Evolutionary conservation across 2,797 vertebrate genomes (phyloP).

Genomic region (Anolis apletophallus): DNA sequence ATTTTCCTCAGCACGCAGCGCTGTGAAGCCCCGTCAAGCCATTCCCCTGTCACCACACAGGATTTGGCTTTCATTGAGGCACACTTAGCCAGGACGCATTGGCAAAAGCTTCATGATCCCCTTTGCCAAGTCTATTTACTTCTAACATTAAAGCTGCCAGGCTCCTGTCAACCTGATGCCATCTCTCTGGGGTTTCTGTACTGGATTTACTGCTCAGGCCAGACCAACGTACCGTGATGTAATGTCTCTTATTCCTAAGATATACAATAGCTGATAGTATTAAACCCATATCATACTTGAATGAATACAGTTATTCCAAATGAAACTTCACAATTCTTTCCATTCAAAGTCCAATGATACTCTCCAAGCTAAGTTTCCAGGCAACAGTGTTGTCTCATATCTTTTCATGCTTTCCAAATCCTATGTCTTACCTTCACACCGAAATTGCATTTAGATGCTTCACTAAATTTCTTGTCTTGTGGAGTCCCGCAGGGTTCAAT

Average conservation of each 20-base stretch:
- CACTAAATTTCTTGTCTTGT: no score
- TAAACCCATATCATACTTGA: conserved; percentile 4
- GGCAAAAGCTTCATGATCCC: accelerated
- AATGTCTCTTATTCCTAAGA: neutral
- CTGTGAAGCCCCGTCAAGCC: neutral
- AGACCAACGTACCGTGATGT: neutral
- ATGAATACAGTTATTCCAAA: conserved; percentile 4
- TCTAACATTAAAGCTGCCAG: neutral
- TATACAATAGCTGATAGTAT: conserved; percentile 6
- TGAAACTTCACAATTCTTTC: conserved; percentile 1
- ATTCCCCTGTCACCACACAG: neutral
- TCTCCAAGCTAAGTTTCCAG: neutral
- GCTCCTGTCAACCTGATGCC: neutral
- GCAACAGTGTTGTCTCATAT: neutral
- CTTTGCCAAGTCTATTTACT: neutral
- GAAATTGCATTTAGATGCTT: neutral
- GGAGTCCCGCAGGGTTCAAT: no score
- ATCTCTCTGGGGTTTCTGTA: neutral
- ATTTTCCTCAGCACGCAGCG: conserved; percentile 5
- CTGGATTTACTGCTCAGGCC: neutral
- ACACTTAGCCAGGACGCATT: neutral
- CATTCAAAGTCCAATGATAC: neutral
- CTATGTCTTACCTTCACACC: neutral
- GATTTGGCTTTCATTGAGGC: neutral
- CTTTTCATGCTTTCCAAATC: neutral